Evolutionary conservation across 2,113 vertebrate genomes (phyloP), one percentile per base, ranked within the genome.

Genomic region (Percina caprodes): DNA sequence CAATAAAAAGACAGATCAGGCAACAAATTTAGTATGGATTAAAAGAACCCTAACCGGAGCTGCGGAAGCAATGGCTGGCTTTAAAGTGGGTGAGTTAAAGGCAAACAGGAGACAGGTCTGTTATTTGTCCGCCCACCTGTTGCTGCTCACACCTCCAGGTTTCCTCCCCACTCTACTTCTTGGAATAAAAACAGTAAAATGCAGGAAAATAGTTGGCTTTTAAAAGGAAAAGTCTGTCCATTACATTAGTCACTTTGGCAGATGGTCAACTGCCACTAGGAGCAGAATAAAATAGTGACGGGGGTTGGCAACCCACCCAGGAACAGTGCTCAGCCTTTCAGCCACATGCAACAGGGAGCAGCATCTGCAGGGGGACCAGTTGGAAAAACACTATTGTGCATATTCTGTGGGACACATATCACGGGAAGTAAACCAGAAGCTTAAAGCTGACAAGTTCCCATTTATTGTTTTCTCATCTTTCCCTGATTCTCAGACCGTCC

Each of bases 91-190:
- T 52, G 5, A 15, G 48, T 39, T 55, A 51, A 67, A 61, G 18
- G 49, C 23, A 67, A 56, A 33, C 18, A 4, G 46, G 49, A 49
- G 63, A 84, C 62, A 77, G 39, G 68, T 69, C 39, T 77, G 58
- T 69, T 69, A 74, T 65, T 77, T 74, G 68, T 78, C 69, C 4
- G 7, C 67, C 55, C 58, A 87, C 77, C 74, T 85, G 80, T 76
- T 72, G 74, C 18, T 67, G 15, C 49, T 86, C 35, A 82, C 80
- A 77, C 60, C 56, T 70, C n/a, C 59, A 68, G 54, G 56, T 54
- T 88, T 80, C 69, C 10, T 6, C 82, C 26, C 23, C 51, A 72
- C 46, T 77, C 55, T 59, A 24, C 11, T 80, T 83, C 73, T 72
- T 48, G 21, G 56, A 80, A 86, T 30, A 79, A 49, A 82, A 86